Evolutionary conservation across 2,113 vertebrate genomes (phyloP).

Genomic region (Vanacampus margaritifer): DNA sequence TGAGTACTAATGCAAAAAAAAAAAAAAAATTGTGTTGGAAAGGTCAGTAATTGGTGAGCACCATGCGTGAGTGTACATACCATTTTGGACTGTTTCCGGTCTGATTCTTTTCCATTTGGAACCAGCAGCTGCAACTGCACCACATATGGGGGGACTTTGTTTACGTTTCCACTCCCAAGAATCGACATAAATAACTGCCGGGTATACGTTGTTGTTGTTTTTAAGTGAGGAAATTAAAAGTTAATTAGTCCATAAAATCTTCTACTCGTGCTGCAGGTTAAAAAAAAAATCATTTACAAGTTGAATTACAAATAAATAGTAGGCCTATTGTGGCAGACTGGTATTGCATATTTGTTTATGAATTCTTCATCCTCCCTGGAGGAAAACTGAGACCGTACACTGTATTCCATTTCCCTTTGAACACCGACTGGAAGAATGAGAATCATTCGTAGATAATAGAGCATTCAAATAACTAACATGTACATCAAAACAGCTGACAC

Average conservation of each 20-base stretch:
- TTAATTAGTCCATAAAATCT: background rate
- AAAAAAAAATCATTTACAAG: background rate
- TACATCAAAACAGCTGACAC: background rate
- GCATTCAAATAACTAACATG: too few relatives aligned
- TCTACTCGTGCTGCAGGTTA: background rate
- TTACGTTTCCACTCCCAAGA: background rate
- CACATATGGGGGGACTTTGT: constrained; percentile 8
- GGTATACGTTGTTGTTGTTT: background rate
- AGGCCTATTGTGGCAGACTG: background rate
- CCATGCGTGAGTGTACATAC: constrained; percentile 30
- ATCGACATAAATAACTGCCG: background rate
- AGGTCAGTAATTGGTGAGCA: background rate
- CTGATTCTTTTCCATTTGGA: constrained; percentile 50
- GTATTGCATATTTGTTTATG: background rate
- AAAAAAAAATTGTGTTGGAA: background rate
- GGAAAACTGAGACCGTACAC: too few relatives aligned
- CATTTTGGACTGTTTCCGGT: constrained; percentile 41
- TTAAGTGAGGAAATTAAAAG: constrained; percentile 1
- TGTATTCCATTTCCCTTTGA: too few relatives aligned
- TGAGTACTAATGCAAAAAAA: constrained; percentile 5
- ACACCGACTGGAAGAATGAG: too few relatives aligned
- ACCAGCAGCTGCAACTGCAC: constrained; percentile 66
- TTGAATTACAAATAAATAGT: background rate
- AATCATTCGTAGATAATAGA: too few relatives aligned
- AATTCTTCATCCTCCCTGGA: too few relatives aligned